Percentiles rank a stretch among this genome's conserved stretches.
Evolutionary conservation across 1,140 invertebrate species (phyloP).

Genomic region (Microplitis demolitor): DNA sequence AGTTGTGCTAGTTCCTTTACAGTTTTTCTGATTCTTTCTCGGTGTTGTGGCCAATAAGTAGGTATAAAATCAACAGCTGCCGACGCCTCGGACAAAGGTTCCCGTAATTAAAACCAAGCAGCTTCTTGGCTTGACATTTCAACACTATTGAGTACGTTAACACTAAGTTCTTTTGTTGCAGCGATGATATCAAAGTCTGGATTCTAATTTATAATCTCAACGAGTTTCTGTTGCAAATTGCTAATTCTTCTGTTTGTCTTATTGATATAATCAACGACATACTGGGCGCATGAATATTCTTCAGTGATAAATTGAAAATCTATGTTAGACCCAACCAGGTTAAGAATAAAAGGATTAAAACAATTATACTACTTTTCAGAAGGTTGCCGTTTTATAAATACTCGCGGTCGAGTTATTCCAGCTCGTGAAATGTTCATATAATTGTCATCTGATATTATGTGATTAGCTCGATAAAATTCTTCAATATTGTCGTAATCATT

Average conservation of each 20-base stretch:
- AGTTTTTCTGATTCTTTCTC: conserved; percentile 15
- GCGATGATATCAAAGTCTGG: conserved; percentile 35
- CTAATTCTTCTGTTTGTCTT: conserved; percentile 50
- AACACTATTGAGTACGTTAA: conserved; percentile 10
- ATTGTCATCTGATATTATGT: conserved; percentile 33
- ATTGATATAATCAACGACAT: conserved; percentile 47
- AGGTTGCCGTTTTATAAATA: conserved; percentile 31
- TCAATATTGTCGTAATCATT: conserved; percentile 29
- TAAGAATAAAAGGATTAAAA: conserved; percentile 45
- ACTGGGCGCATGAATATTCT: conserved; percentile 50
- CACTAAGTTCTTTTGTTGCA: conserved; percentile 29
- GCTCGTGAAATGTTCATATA: conserved; percentile 22
- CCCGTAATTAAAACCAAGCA: conserved; percentile 36
- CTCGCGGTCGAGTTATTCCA: conserved; percentile 36
- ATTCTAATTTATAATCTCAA: conserved; percentile 47
- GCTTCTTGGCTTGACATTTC: conserved; percentile 41
- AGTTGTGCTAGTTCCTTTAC: conserved; percentile 9
- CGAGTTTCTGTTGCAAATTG: conserved; percentile 43
- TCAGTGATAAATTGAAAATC: conserved; percentile 53
- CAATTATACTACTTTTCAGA: conserved; percentile 43
- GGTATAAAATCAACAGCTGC: conserved; percentile 11
- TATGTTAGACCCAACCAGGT: conserved; percentile 44
- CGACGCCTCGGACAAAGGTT: conserved; percentile 19
- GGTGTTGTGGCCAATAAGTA: conserved; percentile 19
- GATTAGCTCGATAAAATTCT: conserved; percentile 31